These are phyloP conservation scores for Synanceia verrucosa DNA, from an alignment of 2,797 vertebrate genomes.

Conservation along the genomic window DNA sequence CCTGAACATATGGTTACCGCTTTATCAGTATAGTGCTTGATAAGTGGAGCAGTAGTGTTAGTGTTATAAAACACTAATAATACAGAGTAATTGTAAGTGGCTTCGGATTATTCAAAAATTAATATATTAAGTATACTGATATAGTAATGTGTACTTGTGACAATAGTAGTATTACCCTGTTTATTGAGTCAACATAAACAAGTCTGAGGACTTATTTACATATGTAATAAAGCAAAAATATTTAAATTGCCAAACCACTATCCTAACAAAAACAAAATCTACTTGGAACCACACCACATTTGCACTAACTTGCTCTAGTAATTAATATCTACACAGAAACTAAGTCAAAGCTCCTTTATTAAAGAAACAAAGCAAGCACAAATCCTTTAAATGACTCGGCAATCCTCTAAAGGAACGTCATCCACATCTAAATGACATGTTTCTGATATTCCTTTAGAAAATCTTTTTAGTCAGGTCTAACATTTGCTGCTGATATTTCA, in stretches of 20 bases:
- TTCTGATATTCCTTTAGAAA: constrained; percentile 77
- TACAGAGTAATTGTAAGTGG: too few relatives aligned
- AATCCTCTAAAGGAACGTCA: constrained; percentile 91
- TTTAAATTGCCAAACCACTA: neutral
- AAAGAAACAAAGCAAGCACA: constrained; percentile 90
- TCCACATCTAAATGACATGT: constrained; percentile 91
- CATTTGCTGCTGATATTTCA: constrained; percentile 63
- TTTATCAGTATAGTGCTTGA: neutral
- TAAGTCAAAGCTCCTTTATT: constrained; percentile 93
- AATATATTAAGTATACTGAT: neutral
- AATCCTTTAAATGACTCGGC: constrained; percentile 83
- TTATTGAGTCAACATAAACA: neutral
- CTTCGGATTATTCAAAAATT: too few relatives aligned
- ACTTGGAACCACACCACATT: neutral
- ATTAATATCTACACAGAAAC: constrained; percentile 67
- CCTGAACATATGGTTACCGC: neutral
- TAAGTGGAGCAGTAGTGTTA: neutral
- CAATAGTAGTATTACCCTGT: neutral
- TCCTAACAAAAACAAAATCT: neutral
- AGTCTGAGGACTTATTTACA: neutral
- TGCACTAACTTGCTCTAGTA: constrained; percentile 12
- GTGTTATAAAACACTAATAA: neutral
- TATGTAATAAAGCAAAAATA: neutral
- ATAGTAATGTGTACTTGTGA: neutral
- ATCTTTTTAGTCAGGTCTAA: constrained; percentile 59